A percentile compares a stretch with the other conserved stretches of the same genome.
Evolutionary conservation across 2,888 invertebrate genomes (phyloP).

Genomic region (Hypsopygia costalis): DNA sequence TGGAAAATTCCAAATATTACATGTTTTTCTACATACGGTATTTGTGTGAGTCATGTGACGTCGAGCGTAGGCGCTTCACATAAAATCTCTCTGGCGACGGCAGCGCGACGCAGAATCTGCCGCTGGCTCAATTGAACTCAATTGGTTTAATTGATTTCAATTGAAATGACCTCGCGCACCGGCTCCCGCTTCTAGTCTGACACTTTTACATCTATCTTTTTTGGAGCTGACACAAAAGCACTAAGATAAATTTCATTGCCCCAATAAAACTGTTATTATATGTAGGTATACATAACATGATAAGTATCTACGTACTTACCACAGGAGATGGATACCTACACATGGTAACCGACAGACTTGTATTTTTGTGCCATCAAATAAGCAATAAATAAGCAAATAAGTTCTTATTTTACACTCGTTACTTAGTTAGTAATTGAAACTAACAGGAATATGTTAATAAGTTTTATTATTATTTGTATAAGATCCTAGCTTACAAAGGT

Average conservation of each 20-base stretch:
- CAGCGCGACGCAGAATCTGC: slow-evolving; percentile 74
- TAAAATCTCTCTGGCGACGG: slow-evolving; percentile 75
- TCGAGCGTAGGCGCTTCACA: slow-evolving; percentile 70
- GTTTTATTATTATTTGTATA: no score
- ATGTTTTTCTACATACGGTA: slow-evolving; percentile 20
- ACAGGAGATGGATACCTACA: no score
- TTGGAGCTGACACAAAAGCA: slow-evolving; percentile 73
- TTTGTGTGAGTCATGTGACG: slow-evolving; percentile 65
- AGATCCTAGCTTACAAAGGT: no score
- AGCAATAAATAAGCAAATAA: no score
- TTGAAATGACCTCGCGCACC: slow-evolving; percentile 78
- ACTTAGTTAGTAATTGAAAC: no score
- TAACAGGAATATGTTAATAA: no score
- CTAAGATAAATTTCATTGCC: slow-evolving; percentile 62
- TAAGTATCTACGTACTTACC: slow-evolving; percentile 9
- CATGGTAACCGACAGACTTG: no score
- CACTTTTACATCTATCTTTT: slow-evolving; percentile 80
- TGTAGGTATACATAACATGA: neutral
- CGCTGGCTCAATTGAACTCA: slow-evolving; percentile 75
- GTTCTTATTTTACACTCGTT: no score
- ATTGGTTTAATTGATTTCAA: slow-evolving; percentile 78
- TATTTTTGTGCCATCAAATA: no score
- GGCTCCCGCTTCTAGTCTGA: slow-evolving; percentile 74
- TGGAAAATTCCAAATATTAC: slow-evolving; percentile 4
- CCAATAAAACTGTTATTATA: slow-evolving; percentile 42